Evolutionary conservation across 2,888 invertebrate species (phyloP).

Genomic region (Metallyticus violacea): DNA sequence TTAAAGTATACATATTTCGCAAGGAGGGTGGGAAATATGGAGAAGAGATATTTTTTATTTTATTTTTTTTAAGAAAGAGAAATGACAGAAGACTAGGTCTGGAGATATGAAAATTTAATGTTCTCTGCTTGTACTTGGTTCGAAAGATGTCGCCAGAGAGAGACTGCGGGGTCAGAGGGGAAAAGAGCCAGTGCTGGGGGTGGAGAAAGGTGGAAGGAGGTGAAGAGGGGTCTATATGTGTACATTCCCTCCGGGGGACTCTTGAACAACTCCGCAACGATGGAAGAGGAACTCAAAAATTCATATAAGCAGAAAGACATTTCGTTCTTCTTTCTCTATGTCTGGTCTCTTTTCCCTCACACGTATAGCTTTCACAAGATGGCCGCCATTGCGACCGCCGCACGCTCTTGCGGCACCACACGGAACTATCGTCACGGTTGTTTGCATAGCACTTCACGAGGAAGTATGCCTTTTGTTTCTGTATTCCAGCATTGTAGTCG

Average conservation of each 20-base stretch:
- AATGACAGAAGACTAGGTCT: constrained; percentile 10
- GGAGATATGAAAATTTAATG: constrained; percentile 29
- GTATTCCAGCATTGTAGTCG: background rate
- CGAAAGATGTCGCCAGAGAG: constrained; percentile 28
- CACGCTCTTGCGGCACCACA: constrained; percentile 22
- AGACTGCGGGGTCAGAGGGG: background rate
- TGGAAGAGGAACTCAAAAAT: constrained; percentile 18
- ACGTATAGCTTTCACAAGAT: constrained; percentile 5
- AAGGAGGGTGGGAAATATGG: constrained; percentile 4
- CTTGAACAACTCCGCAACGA: background rate
- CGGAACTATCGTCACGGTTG: constrained; percentile 6
- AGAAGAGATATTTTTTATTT: background rate
- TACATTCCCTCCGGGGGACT: constrained; percentile 12
- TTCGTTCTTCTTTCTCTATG: background rate
- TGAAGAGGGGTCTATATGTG: constrained; percentile 5
- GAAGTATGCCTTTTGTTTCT: constrained; percentile 1
- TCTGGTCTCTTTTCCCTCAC: background rate
- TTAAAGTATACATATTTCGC: background rate
- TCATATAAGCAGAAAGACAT: constrained; percentile 11
- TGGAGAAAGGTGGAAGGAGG: background rate
- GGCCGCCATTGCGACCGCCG: constrained; percentile 6
- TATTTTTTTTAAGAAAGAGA: background rate
- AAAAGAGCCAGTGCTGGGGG: background rate
- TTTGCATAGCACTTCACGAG: background rate
- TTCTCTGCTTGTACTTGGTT: constrained; percentile 29